phyloP scores from a whole-genome alignment of 2,888 invertebrate species.

The Eupithecia vulgata region DNA sequence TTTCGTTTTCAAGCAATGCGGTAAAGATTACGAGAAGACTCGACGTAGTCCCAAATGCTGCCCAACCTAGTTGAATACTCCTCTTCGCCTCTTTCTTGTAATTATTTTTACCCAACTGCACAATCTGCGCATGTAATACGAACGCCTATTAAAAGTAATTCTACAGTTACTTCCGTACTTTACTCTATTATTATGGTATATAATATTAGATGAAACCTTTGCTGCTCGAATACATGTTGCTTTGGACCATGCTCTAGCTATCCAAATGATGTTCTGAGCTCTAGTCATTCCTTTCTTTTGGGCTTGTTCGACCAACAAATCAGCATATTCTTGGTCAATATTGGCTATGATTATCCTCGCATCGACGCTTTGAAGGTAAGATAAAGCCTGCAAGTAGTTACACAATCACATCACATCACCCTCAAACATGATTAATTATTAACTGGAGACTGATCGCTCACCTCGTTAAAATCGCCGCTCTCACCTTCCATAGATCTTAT shows the following conservation, averaged over 20 bases:
- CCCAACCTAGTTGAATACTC: no score
- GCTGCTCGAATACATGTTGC: constrained; percentile 1
- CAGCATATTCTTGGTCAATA: constrained; percentile 43
- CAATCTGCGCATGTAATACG: no score
- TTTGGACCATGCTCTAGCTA: constrained; percentile 43
- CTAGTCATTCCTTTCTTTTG: neutral
- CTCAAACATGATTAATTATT: neutral
- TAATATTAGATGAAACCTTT: constrained; percentile 25
- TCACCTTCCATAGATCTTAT: constrained; percentile 37
- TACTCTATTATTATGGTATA: neutral
- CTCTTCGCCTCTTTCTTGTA: no score
- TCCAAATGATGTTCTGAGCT: constrained; percentile 38
- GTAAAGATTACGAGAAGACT: no score
- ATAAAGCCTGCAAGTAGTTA: constrained; percentile 47
- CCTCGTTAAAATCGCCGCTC: constrained; percentile 41
- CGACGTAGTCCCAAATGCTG: no score
- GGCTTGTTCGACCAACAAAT: constrained; percentile 15
- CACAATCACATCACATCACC: neutral
- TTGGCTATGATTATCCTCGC: constrained; percentile 56
- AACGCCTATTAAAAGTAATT: no score
- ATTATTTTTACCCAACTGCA: no score
- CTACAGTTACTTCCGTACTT: neutral
- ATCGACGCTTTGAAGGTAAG: constrained; percentile 27
- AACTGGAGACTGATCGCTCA: constrained; percentile 29
- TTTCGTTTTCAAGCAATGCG: no score